Evolutionary conservation across 2,113 vertebrate genomes (phyloP), one percentile per base, ranked within the genome.

Genomic region (Condylura cristata): DNA sequence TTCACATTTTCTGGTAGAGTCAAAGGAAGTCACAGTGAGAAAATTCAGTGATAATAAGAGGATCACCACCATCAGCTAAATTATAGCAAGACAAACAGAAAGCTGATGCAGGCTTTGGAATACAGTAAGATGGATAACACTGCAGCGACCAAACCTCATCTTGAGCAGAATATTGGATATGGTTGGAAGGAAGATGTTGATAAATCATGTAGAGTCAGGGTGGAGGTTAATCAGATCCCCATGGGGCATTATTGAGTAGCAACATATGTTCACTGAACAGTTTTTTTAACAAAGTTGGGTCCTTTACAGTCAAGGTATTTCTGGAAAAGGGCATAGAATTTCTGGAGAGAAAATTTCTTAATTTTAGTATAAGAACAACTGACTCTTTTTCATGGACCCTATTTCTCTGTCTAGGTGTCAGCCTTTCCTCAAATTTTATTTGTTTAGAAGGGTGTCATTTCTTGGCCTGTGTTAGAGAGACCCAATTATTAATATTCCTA

Each of bases 211-310:
- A 66, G 16, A 28, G 28, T 58, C 75, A 76, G 24, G 1, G 8
- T 87, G 17, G 70, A 87, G 17, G 84, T 91, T 95, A 91, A 81
- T 70, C 41, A 81, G 80, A 94, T 66, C 80, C 51, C 20, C 32
- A 63, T 3, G 14, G 53, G 48, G 14, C 34, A 46, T 71, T 94
- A 68, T 56, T 94, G 16, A 95, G 82, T 79, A 91, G 71, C 16
- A 85, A 79, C 70, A 24, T 26, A 26, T 39, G 39, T 34, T 22
- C 71, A n/a, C 16, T 46, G 60, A 89, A 86, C 20, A 16, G 18
- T 70, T 37, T 83, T 83, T 87, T 53, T 18, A 48, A 39, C 32
- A 90, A 66, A 93, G 12, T 24, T 76, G 13, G 0, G 6, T 70
- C 22, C 6, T 46, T 74, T 85, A 30, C 30, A 66, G 20, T 78